phyloP scores from a whole-genome alignment of 2,888 invertebrate genomes.

The Chironomus tentans region DNA sequence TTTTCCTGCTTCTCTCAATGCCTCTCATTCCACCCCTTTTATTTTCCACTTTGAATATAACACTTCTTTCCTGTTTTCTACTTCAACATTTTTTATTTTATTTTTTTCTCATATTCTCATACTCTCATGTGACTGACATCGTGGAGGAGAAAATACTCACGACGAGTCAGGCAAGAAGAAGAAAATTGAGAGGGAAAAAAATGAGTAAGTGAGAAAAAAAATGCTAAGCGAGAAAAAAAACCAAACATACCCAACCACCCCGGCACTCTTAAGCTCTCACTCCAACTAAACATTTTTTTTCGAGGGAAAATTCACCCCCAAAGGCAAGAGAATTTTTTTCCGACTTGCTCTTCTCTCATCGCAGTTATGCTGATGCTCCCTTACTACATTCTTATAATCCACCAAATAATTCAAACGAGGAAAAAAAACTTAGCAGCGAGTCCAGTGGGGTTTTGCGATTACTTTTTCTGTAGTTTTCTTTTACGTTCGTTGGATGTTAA shows the following conservation, averaged over 20 bases:
- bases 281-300: neutral
- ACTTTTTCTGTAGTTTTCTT: neutral
- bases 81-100: neutral
- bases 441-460: neutral
- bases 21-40: neutral
- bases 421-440: neutral
- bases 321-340: slow-evolving; percentile 7
- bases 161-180: too few species aligned
- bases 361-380: neutral
- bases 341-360: neutral
- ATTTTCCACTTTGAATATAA: slow-evolving; percentile 23
- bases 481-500: too few species aligned
- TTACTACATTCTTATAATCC: slow-evolving; percentile 20
- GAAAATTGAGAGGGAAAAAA: neutral
- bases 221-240: slow-evolving; percentile 24
- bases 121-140: too few species aligned
- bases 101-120: neutral
- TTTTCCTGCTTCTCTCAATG: neutral
- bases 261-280: neutral
- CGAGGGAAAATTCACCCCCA: neutral
- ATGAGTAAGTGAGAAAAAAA: slow-evolving; percentile 14
- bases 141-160: too few species aligned
- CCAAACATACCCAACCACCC: slow-evolving; percentile 7
- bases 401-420: slow-evolving; percentile 28
- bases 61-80: slow-evolving; percentile 25